Evolutionary conservation across 2,113 vertebrate genomes (phyloP).

Genomic region (Hippocampus comes): DNA sequence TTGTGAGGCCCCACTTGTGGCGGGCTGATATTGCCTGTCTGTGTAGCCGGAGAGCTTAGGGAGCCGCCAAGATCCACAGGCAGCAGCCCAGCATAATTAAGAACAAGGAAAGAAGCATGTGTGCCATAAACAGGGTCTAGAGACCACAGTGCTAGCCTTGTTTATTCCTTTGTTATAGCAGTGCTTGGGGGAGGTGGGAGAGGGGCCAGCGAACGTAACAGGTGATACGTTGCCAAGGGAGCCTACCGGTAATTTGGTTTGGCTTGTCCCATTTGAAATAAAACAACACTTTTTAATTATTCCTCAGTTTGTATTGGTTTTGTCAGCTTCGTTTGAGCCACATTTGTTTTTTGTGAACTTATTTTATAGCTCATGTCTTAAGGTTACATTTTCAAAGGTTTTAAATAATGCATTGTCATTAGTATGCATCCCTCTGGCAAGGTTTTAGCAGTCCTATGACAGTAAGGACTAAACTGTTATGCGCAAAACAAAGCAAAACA

Average conservation of each 20-base stretch:
- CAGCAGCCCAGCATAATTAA: conserved; percentile 69
- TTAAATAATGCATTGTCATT: neutral
- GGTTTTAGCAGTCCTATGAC: neutral
- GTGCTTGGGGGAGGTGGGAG: neutral
- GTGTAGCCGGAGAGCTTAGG: conserved; percentile 56
- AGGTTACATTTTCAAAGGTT: neutral
- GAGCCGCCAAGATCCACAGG: conserved; percentile 52
- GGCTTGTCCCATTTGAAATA: neutral
- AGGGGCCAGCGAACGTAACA: conserved; percentile 26
- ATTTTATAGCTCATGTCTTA: neutral
- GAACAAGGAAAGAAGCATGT: conserved; percentile 58
- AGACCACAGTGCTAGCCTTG: conserved; percentile 42
- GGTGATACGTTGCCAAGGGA: neutral
- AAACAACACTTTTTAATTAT: neutral
- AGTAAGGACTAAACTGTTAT: neutral
- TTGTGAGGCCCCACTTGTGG: conserved; percentile 65
- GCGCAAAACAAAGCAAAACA: neutral
- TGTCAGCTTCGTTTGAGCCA: neutral
- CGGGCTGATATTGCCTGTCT: conserved; percentile 60
- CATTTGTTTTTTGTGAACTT: neutral
- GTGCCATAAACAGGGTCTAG: conserved; percentile 35
- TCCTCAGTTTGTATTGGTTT: neutral
- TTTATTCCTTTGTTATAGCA: conserved; percentile 46
- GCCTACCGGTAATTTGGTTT: neutral
- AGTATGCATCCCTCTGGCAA: neutral